These are phyloP conservation scores for Polymixis lichenea DNA, from an alignment of 2,888 invertebrate species.

Conservation along the genomic window DNA sequence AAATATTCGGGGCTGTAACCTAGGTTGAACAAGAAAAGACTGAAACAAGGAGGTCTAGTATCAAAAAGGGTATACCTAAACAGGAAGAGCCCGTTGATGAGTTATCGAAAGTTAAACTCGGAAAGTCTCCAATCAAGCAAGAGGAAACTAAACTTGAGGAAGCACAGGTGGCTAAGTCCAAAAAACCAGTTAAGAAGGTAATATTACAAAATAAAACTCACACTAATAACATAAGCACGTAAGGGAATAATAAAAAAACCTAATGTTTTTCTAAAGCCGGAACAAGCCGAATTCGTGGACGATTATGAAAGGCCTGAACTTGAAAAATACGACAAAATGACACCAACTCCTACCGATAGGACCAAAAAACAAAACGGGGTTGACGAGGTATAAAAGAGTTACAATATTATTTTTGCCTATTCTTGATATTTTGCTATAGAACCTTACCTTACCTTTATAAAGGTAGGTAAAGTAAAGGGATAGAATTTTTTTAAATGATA, in stretches of 20 bases:
- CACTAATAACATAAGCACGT: not conserved
- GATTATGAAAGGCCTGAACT: conserved; percentile 94
- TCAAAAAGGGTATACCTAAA: conserved; percentile 85
- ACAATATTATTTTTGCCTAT: not conserved
- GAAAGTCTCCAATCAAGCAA: conserved; percentile 82
- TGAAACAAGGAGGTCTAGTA: conserved; percentile 81
- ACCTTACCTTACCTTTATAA: no score
- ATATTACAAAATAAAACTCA: conserved; percentile 25
- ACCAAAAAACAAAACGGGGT: conserved; percentile 87
- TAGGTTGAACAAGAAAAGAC: conserved; percentile 83
- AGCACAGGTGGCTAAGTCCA: conserved; percentile 83
- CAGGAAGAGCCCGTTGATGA: conserved; percentile 87
- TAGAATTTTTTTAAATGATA: conserved; percentile 15
- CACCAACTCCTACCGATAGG: conserved; percentile 84
- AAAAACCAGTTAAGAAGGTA: conserved; percentile 85
- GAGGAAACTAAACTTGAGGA: conserved; percentile 82
- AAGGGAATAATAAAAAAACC: not conserved
- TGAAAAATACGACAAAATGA: conserved; percentile 92
- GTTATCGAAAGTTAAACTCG: conserved; percentile 83
- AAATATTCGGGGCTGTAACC: conserved; percentile 21
- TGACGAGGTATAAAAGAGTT: conserved; percentile 77
- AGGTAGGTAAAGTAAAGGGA: not conserved
- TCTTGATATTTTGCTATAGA: not conserved
- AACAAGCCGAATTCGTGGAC: conserved; percentile 90
- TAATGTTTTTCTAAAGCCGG: conserved; percentile 74